These are phyloP conservation scores for Slavum lentiscoides DNA, from an alignment of 2,888 invertebrate species.

Conservation along the genomic window DNA sequence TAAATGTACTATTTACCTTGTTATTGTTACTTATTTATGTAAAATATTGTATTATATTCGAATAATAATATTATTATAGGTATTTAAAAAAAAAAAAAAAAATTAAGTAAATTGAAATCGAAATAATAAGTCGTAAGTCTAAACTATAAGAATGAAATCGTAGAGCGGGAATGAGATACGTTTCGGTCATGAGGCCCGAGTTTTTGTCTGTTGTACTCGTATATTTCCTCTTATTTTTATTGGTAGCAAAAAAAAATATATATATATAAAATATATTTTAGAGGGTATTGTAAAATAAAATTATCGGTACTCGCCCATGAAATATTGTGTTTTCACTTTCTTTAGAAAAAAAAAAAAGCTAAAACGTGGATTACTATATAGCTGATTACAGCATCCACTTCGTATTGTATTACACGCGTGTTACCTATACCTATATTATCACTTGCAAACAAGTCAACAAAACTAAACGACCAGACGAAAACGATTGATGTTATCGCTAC, in stretches of 20 bases:
- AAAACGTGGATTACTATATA: too few species aligned
- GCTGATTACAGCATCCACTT: too few species aligned
- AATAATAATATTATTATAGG: constrained; percentile 38
- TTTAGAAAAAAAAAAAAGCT: background rate
- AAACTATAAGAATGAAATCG: background rate
- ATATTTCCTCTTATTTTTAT: constrained; percentile 39
- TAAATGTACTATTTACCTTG: constrained; percentile 52
- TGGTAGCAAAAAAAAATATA: constrained; percentile 15
- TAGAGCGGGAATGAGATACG: constrained; percentile 23
- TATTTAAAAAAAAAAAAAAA: background rate
- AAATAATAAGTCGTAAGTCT: constrained; percentile 17
- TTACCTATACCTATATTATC: too few species aligned
- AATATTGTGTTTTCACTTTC: constrained; percentile 9
- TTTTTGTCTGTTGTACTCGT: constrained; percentile 21
- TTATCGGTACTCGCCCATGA: background rate
- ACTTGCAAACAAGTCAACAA: too few species aligned
- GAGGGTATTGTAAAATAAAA: constrained; percentile 10
- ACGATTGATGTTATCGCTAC: too few species aligned
- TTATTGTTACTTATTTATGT: constrained; percentile 52
- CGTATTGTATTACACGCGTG: too few species aligned
- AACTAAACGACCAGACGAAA: too few species aligned
- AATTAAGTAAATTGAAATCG: constrained; percentile 23
- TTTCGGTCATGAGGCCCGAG: constrained; percentile 19
- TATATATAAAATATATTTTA: constrained; percentile 14
- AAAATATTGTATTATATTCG: constrained; percentile 53